Evolutionary conservation across 2,113 vertebrate species (phyloP), one percentile per base, ranked within the genome.

Genomic region (Charina bottae): DNA sequence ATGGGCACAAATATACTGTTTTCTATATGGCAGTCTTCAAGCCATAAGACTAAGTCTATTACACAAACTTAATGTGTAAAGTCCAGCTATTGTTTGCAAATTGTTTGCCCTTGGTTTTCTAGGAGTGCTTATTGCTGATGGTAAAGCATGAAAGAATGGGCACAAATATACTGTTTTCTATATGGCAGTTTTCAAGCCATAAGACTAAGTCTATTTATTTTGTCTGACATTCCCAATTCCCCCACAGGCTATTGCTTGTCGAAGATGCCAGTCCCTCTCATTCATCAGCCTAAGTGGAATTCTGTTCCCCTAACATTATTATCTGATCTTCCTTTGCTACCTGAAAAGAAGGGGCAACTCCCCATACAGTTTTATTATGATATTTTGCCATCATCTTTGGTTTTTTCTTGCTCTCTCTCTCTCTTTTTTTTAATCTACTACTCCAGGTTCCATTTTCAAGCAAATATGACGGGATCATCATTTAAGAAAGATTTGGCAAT

Each of bases 281-380:
- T 95, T 93, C 94, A 90, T 96, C 95, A 96, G 21, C 26, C 86
- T 89, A 83, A 94, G 92, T 10, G 62, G 15, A 85, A 91, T 90
- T 93, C 90, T 94, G 49, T 91, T 95, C 56, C 90, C 93, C 64
- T 26, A 89, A 37, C 89, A 88, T 94, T 96, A 95, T 96, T 95
- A 96, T 96, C 90, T 96, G 68, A 92, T 94, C 88, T 95, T 95
- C 93, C 88, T 94, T 62, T 90, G 93, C 84, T 90, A 94, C 90
- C 93, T 93, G 86, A 88, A 89, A 92, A 86, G 17, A 9, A 54
- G 62, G 12, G 19, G 8, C 5, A n/a, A 8, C 42, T 4, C 54
- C 64, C 15, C 24, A 68, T n/a, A 46, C 33, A 23, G 42, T 56
- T 87, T 64, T 85, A 95, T 92, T 92, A 42, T 95, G 94, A 64